Conservation (phyloP, 2,888 invertebrate species). For the Parascotia fuliginaria region DNA sequence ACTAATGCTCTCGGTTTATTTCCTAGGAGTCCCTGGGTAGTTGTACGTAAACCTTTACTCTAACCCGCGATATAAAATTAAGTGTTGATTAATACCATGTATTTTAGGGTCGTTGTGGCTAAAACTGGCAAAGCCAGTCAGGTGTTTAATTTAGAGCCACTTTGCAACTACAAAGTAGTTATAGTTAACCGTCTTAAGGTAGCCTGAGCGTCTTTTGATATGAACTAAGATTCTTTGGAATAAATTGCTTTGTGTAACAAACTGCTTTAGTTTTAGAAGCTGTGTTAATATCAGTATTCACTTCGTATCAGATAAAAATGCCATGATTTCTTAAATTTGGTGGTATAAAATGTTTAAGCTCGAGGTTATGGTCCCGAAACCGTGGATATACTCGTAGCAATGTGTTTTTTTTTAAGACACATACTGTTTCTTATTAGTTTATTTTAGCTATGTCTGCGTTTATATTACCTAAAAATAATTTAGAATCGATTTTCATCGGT, state of each 20-base stretch:
- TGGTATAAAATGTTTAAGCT: too few species aligned
- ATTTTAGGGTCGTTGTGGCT: conserved; percentile 61
- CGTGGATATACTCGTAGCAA: too few species aligned
- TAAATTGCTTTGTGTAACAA: conserved; percentile 41
- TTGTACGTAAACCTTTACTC: conserved; percentile 65
- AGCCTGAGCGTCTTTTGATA: conserved; percentile 52
- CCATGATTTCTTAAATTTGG: too few species aligned
- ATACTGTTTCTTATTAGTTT: too few species aligned
- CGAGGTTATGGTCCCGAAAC: too few species aligned
- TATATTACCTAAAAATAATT: too few species aligned
- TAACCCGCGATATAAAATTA: conserved; percentile 72
- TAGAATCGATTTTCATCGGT: too few species aligned
- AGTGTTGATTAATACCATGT: conserved; percentile 80
- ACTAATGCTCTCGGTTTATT: conserved; percentile 72
- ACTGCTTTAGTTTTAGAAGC: not conserved
- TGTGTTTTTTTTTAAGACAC: too few species aligned
- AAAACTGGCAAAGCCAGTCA: conserved; percentile 59
- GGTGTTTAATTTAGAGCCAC: conserved; percentile 72
- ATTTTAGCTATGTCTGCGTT: too few species aligned
- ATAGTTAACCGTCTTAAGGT: conserved; percentile 55
- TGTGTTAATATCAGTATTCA: too few species aligned
- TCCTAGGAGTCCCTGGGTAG: conserved; percentile 71
- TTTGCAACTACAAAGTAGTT: conserved; percentile 77
- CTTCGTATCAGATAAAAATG: too few species aligned
- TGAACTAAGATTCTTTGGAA: conserved; percentile 47